Evolutionary conservation across 2,888 invertebrate species (phyloP).

Genomic region (Crossocerus cetratus): DNA sequence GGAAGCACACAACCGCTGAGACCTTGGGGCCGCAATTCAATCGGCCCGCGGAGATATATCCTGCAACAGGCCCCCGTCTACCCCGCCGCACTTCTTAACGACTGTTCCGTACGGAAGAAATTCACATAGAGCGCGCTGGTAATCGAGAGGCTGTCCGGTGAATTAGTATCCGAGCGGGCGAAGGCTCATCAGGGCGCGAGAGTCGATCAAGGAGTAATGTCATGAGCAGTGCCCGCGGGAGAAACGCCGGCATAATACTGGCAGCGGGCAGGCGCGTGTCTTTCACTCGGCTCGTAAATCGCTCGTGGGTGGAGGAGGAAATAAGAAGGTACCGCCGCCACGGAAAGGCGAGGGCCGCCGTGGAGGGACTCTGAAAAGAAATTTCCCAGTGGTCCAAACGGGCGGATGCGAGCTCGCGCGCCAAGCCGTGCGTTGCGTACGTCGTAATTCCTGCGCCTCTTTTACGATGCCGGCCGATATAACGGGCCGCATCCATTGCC

Average conservation of each 20-base stretch:
- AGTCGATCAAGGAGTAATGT: conserved; percentile 44
- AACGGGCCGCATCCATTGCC: conserved; percentile 48
- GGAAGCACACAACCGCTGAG: background rate
- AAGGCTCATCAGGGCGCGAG: background rate
- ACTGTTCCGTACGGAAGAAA: background rate
- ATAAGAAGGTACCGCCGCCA: conserved; percentile 22
- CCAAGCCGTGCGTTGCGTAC: conserved; percentile 27
- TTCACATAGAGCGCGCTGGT: too few relatives aligned
- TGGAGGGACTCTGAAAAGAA: conserved; percentile 46
- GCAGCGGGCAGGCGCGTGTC: conserved; percentile 56
- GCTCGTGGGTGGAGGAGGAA: conserved; percentile 62
- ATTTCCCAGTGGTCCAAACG: conserved; percentile 60
- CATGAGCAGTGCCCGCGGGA: conserved; percentile 35
- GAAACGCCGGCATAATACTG: conserved; percentile 43
- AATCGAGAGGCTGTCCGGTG: too few relatives aligned
- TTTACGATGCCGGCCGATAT: conserved; percentile 58
- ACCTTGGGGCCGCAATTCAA: background rate
- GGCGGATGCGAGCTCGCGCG: conserved; percentile 38
- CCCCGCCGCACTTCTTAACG: too few relatives aligned
- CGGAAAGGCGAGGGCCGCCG: conserved; percentile 17
- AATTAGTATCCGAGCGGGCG: too few relatives aligned
- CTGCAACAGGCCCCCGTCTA: too few relatives aligned
- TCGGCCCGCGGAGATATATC: too few relatives aligned
- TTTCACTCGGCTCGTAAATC: conserved; percentile 60
- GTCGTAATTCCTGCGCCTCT: conserved; percentile 58